Percentiles rank a stretch among this genome's conserved stretches.
Evolutionary conservation across 2,797 vertebrate species (phyloP).

Genomic region (Chelon labrosus): DNA sequence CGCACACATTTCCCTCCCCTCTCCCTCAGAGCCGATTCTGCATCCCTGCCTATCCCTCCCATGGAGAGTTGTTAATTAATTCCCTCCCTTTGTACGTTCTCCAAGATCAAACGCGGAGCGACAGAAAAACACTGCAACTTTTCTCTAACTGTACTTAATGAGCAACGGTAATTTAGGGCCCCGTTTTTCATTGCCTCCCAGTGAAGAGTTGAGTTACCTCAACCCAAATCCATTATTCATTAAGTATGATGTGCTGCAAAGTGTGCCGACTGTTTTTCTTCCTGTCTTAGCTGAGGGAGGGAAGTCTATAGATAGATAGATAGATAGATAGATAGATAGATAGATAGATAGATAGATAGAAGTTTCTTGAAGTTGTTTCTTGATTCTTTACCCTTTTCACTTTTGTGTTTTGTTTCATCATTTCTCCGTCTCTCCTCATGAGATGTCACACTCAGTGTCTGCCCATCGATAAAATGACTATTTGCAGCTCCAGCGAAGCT

Average conservation of each 20-base stretch:
- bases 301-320: neutral
- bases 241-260: conserved; percentile 45
- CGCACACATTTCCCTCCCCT: conserved; percentile 13
- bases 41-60: conserved; percentile 71
- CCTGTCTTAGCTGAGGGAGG: neutral
- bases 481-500: conserved; percentile 66
- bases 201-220: conserved; percentile 68
- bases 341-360: conserved; percentile 27
- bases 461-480: conserved; percentile 55
- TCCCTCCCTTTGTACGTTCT: conserved; percentile 78
- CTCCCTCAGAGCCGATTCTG: conserved; percentile 67
- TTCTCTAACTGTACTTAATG: conserved; percentile 80
- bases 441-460: conserved; percentile 40
- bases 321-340: conserved; percentile 26
- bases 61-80: conserved; percentile 81
- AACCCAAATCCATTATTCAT: conserved; percentile 79
- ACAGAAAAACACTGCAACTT: conserved; percentile 77
- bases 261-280: conserved; percentile 4
- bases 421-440: conserved; percentile 11
- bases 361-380: neutral
- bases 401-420: neutral
- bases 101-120: conserved; percentile 79
- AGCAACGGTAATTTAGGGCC: conserved; percentile 75
- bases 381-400: neutral
- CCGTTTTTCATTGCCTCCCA: conserved; percentile 60